Evolutionary conservation across 2,113 vertebrate species (phyloP), one percentile per base, ranked within the genome.

Genomic region (Xenus cinereus): DNA sequence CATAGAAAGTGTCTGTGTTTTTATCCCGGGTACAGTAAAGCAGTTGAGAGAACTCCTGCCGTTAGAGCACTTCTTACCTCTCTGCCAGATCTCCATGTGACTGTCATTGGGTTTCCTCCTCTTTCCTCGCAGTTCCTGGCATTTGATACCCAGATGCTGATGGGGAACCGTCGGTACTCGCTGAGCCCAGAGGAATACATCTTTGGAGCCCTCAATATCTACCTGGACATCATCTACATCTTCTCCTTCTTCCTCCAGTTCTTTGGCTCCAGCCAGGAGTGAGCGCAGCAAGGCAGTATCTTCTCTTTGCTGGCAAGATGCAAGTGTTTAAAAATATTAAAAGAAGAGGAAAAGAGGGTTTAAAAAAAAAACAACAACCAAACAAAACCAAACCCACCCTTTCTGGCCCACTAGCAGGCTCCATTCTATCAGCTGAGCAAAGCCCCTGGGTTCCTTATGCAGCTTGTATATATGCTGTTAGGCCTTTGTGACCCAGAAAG

Each of bases 131-230:
- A 99, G 99, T 99, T 99, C 97, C 98, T 99, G 97, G 99, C 99
- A 12, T 98, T 99, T 48, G 99, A 99, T 96, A 99, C 99, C 7
- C 99, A 99, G 97, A 97, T 99, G 67, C 97, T 99, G 96, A 99
- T 99, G 98, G 99, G 99, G 27, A 99, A 98, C 84, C 99, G 98
- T 46, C 98, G 98, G 4, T 99, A 99, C 92, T 96, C 98, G 0
- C 98, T 99, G 92, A 99, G 97, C 92, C 99, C 99, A 0, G 99
- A 99, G 92, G 99, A 99, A 87, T 99, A 99, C 80, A 97, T 99
- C 97, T 99, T 99, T 16, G 99, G 99, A 86, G 98, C 99, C n/a
- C 99, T 99, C 97, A 99, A 98, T 91, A 98, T 99, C 94, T 99
- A 99, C 72, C 97, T 99, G 87, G 99, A 99, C 82, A 98, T 99